Conservation (phyloP, 2,113 vertebrate genomes). For the Myotis yumanensis region DNA sequence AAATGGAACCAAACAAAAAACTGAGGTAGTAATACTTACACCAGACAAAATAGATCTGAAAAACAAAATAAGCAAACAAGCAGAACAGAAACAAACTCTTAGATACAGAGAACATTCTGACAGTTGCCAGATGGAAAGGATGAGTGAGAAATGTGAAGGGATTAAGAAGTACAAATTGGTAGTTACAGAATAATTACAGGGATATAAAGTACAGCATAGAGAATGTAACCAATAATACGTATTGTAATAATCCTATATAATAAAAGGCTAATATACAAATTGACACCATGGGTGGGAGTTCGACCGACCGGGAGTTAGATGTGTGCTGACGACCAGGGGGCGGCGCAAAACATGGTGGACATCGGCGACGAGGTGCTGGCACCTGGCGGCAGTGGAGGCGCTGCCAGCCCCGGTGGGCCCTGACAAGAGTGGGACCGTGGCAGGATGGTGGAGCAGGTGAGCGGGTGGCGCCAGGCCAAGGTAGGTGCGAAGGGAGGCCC, state of each 20-base stretch:
- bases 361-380: no score
- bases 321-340: no score
- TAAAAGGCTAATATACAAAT: no score
- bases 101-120: neutral
- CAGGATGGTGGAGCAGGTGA: no score
- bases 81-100: neutral
- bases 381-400: no score
- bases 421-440: accelerated
- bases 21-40: neutral
- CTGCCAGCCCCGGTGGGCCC: no score
- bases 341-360: no score
- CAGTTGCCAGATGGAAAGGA: neutral
- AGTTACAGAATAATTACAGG: neutral
- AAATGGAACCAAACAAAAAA: neutral
- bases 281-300: no score
- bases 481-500: no score
- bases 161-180: neutral
- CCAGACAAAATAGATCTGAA: neutral
- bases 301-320: no score
- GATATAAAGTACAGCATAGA: neutral
- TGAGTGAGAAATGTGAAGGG: neutral
- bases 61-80: neutral
- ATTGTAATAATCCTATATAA: neutral
- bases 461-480: no score
- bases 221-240: neutral